Conservation (phyloP, 1,140 invertebrate species). For the Cherax destructor region DNA sequence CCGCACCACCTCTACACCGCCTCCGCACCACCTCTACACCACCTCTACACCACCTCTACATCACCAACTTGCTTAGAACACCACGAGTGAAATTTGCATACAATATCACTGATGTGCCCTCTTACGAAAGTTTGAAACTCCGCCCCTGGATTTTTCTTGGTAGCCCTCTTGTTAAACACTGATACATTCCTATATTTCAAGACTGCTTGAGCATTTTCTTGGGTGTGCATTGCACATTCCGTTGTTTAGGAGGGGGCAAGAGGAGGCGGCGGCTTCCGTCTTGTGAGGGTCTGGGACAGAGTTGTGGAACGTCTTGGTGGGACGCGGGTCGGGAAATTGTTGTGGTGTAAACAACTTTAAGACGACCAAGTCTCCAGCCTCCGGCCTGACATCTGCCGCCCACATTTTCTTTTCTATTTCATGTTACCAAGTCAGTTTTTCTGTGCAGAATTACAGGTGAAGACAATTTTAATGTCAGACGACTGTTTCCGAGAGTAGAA, state of each 20-base stretch:
- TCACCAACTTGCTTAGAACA: not conserved
- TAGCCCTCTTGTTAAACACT: not conserved
- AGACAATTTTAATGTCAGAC: no score
- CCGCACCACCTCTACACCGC: not conserved
- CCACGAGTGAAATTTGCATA: not conserved
- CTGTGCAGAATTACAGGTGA: no score
- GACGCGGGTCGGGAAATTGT: not conserved
- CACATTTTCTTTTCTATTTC: no score
- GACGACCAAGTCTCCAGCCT: not conserved
- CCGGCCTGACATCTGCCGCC: no score
- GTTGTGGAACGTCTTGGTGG: not conserved
- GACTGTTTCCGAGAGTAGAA: no score
- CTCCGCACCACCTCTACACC: not conserved
- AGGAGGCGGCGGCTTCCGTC: not conserved
- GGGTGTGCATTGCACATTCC: not conserved
- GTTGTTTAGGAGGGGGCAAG: not conserved
- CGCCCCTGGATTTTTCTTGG: not conserved
- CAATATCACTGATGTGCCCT: not conserved
- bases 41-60: not conserved
- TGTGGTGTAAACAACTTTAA: slow-evolving; percentile 1
- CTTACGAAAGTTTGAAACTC: not conserved
- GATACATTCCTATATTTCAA: not conserved
- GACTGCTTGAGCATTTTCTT: not conserved
- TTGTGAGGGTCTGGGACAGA: not conserved
- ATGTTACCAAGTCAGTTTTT: no score